These are phyloP conservation scores for Lanistes nyassanus DNA, from an alignment of 1,140 invertebrate genomes.

Conservation along the genomic window DNA sequence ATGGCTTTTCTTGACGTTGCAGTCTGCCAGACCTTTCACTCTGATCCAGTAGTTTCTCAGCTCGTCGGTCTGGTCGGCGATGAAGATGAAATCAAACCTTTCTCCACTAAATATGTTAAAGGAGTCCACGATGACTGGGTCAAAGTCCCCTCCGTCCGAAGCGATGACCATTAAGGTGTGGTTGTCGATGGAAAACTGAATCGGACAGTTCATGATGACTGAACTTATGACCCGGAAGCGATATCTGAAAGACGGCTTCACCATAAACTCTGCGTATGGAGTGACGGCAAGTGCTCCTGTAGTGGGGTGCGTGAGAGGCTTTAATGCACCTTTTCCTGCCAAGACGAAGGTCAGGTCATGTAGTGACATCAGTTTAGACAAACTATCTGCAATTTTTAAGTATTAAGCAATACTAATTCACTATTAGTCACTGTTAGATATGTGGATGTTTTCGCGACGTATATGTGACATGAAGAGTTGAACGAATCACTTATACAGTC, in stretches of 20 bases:
- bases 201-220: conserved; percentile 42
- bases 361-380: no score
- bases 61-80: conserved; percentile 72
- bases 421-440: no score
- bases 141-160: conserved; percentile 82
- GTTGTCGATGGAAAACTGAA: conserved; percentile 77
- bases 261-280: conserved; percentile 33
- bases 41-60: conserved; percentile 83
- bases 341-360: no score
- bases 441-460: no score
- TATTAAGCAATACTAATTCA: no score
- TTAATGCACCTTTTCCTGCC: conserved; percentile 20
- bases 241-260: conserved; percentile 35
- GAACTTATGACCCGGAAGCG: conserved; percentile 51
- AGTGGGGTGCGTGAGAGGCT: not conserved
- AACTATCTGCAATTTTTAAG: no score
- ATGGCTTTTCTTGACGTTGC: conserved; percentile 77
- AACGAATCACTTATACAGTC: no score
- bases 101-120: conserved; percentile 45
- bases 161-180: conserved; percentile 72
- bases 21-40: conserved; percentile 82
- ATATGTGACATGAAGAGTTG: no score
- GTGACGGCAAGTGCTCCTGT: conserved; percentile 1
- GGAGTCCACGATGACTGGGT: conserved; percentile 73
- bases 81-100: conserved; percentile 80